phyloP scores from a whole-genome alignment of 2,797 vertebrate genomes.

The Aldrovandia affinis region DNA sequence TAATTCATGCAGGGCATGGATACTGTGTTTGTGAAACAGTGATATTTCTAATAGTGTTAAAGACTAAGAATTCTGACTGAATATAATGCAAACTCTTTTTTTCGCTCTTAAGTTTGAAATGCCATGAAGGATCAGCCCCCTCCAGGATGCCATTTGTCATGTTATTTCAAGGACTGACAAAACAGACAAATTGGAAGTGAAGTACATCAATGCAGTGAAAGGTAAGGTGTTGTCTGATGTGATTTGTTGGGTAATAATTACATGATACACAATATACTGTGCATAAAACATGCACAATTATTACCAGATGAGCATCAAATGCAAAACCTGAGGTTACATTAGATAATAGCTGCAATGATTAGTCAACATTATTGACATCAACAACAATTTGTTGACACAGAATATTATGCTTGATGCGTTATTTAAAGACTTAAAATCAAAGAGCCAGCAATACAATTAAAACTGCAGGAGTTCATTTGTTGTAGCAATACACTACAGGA shows the following conservation, averaged over 20 bases:
- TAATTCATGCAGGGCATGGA: background rate
- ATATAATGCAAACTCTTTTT: background rate
- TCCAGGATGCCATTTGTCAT: slow-evolving; percentile 37
- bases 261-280: too few relatives aligned
- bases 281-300: too few relatives aligned
- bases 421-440: too few relatives aligned
- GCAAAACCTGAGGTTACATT: too few relatives aligned
- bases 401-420: too few relatives aligned
- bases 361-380: too few relatives aligned
- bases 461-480: too few relatives aligned
- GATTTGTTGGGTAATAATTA: background rate
- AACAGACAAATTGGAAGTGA: slow-evolving; percentile 34
- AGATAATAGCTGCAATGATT: too few relatives aligned
- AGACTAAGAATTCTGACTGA: background rate
- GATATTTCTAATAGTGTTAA: background rate
- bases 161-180: slow-evolving; percentile 39
- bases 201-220: slow-evolving; percentile 41
- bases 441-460: too few relatives aligned
- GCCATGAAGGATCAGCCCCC: slow-evolving; percentile 30
- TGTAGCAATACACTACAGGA: too few relatives aligned
- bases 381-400: too few relatives aligned
- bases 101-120: slow-evolving; percentile 32
- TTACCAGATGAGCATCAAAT: background rate
- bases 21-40: background rate
- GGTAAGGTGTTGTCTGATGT: slow-evolving; percentile 30